Base-by-base conservation (phyloP, 2,888 invertebrate species). In the Microplitis manilae region DNA sequence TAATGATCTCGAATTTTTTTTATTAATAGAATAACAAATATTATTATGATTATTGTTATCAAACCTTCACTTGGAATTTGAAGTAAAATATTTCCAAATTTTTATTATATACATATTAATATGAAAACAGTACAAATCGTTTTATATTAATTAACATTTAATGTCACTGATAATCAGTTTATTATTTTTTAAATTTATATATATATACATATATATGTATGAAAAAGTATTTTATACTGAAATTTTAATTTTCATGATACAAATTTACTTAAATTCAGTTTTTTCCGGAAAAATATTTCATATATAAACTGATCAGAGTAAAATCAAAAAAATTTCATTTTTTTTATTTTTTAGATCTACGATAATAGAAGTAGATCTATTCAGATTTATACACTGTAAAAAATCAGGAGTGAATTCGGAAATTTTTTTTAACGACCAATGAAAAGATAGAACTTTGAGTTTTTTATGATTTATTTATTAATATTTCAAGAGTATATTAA, bases 91-190 rank as follows among this genome's bases (percentile, higher is more conserved):
- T 50, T 50, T 50, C 50, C 50, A 50, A 50, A 30, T 17, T 41
- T 68, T 40, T 68, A 17, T 40, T 15, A 41, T 68, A 13, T 62
- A 39, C 17, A 61, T 71, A 61, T 30, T 39, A 15, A 8, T 72
- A 38, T 72, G 71, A 9, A 39, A 61, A 71, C 61, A 71, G 71
- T 61, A 71, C 70, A 71, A 71, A 71, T 50, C 60, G 6, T 30
- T 60, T 30, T 71, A 13, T 50, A 13, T 50, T 13, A 50, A 50
- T 50, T 50, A 8, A 50, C 6, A 50, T 50, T 50, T 13, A 50
- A 50, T 8, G 13, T 8, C 8, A 50, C 50, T 13, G 50, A 50
- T 50, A 13, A 50, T 59, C 20, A 70, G 15, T 20, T 59, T 61
- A 38, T 50, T 59, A 7, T 61, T 69, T 69, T 69, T 30, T 2